Percentiles rank a stretch among this genome's conserved stretches.
These are phyloP conservation scores for Rhinolophus sinicus DNA, from an alignment of 2,113 vertebrate species.

Conservation along the genomic window DNA sequence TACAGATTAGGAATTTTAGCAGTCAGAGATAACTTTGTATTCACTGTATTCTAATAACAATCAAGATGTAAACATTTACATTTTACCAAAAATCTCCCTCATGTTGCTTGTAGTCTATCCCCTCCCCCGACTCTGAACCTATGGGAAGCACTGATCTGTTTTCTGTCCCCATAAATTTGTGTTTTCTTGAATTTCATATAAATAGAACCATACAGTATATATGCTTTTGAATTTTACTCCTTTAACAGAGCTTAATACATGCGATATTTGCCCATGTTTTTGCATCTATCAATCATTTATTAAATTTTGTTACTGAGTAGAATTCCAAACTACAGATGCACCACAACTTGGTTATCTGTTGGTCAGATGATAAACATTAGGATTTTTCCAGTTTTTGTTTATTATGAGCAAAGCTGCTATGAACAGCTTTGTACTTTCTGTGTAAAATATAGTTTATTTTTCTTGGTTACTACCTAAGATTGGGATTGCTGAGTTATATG, in stretches of 20 bases:
- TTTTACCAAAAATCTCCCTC: background rate
- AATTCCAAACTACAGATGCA: background rate
- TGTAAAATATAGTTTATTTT: background rate
- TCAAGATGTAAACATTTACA: background rate
- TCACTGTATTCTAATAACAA: background rate
- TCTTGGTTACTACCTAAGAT: background rate
- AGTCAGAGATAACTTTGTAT: background rate
- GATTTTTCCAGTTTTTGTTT: background rate
- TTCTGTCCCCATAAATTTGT: background rate
- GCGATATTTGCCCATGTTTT: background rate
- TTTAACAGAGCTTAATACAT: background rate
- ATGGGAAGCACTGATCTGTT: background rate
- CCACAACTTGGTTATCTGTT: background rate
- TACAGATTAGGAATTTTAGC: background rate
- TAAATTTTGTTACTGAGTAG: background rate
- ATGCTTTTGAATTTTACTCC: background rate
- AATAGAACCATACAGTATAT: background rate
- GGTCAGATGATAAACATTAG: background rate
- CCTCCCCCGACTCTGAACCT: background rate
- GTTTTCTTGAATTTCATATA: background rate
- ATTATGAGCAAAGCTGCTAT: background rate
- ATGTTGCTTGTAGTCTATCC: fast-evolving
- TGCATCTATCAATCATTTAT: background rate
- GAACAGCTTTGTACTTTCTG: background rate
- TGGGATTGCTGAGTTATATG: background rate